Base-by-base conservation (phyloP, 2,113 vertebrate genomes). In the Ahaetulla prasina region DNA sequence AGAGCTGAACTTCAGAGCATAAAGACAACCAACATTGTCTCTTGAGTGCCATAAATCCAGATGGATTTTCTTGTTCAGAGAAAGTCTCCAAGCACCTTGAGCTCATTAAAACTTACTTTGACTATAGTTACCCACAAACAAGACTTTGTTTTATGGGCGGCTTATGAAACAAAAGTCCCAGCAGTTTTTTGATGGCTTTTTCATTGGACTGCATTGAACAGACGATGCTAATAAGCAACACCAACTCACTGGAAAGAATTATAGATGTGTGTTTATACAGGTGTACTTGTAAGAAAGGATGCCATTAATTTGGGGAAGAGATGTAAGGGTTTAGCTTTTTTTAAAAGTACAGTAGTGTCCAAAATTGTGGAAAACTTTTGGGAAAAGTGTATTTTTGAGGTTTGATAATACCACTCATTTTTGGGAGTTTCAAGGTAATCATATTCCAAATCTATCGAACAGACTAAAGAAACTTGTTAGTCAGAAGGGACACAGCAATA, bases 91-190 rank as follows among this genome's bases (percentile, higher is more conserved):
- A 94, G 94, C 92, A 57, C 80, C 89, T 35, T 43, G 85, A 91
- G 94, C 93, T 96, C 92, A 1, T 96, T 96, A 95, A 92, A 68
- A 0, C 27, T 80, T 89, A 91, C 49, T 93, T 63, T 63, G 54
- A 47, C 55, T 68, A 35, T 87, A 47, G 74, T 49, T 63, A 27
- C 12, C 54, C 47, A 54, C 74, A 91, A 93, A 93, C 87, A 89
- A 85, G 27, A 39, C 49, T 89, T 89, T 85, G 86, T 63, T 92
- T 63, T 92, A 92, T 92, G 54, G 54, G 74, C 23, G 54, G 80
- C 80, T 63, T 89, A 85, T 86, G 60, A 89, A 89, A 92, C n/a
- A 89, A 90, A 92, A 55, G 47, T 16, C 88, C 55, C 54, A 90
- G 80, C 25, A 86, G 92, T 25, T 84, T 90, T 89, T 55, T 92